Conservation (phyloP, 2,113 vertebrate genomes). For the Pipa parva region DNA sequence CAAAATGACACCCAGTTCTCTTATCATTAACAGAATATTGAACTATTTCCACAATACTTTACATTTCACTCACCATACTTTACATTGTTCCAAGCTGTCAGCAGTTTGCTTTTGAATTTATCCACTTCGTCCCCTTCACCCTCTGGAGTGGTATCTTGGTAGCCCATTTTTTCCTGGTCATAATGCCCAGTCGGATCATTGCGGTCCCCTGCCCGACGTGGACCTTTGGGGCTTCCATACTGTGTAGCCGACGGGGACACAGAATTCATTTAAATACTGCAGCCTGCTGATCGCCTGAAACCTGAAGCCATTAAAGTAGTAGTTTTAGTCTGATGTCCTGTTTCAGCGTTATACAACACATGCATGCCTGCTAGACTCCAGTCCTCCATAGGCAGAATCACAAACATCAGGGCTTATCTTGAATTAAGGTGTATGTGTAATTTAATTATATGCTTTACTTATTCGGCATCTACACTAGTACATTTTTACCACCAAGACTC, state of each 20-base stretch:
- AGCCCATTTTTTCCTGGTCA: slow-evolving; percentile 50
- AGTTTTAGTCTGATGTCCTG: no score
- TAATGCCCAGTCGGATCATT: slow-evolving; percentile 43
- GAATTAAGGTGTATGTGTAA: no score
- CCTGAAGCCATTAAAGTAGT: slow-evolving; percentile 31
- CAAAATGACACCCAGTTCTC: no score
- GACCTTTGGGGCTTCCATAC: slow-evolving; percentile 70
- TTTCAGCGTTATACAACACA: no score
- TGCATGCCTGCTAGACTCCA: slow-evolving; percentile 29
- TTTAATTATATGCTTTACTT: no score
- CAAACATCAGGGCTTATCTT: no score
- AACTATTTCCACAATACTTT: no score
- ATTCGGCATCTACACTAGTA: slow-evolving; percentile 32
- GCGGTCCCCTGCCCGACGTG: slow-evolving; percentile 52
- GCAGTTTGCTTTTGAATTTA: slow-evolving; percentile 80
- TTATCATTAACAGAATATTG: no score
- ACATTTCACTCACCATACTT: slow-evolving; percentile 76
- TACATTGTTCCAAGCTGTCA: slow-evolving; percentile 85
- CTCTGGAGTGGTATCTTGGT: slow-evolving; percentile 42
- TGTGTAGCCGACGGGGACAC: slow-evolving; percentile 77
- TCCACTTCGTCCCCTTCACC: slow-evolving; percentile 82
- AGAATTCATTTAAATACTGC: slow-evolving; percentile 70
- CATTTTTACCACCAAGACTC: background rate
- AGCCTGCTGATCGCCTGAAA: slow-evolving; percentile 15
- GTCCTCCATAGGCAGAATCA: slow-evolving; percentile 27